Evolutionary conservation across 2,113 vertebrate species (phyloP).

Genomic region (Notiomystis cincta): DNA sequence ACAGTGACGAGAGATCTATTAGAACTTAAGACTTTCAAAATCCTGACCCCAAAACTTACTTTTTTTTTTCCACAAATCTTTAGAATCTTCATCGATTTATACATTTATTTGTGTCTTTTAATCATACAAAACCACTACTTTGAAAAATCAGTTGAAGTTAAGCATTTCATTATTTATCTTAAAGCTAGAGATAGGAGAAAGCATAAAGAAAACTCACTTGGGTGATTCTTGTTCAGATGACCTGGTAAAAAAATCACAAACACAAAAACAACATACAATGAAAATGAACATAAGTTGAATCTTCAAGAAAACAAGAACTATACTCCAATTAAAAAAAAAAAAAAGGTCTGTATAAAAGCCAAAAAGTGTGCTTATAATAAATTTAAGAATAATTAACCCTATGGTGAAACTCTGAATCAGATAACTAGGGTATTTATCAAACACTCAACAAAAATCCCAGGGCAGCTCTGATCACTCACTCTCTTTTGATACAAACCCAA

Average conservation of each 20-base stretch:
- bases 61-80: background rate
- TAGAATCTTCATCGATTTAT: background rate
- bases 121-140: background rate
- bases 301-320: background rate
- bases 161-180: background rate
- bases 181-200: background rate
- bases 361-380: background rate
- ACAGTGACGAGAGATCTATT: background rate
- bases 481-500: background rate
- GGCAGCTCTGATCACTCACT: background rate
- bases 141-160: background rate
- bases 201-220: constrained; percentile 56
- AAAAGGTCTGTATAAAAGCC: background rate
- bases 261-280: background rate
- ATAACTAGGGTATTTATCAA: background rate
- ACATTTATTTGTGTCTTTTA: background rate
- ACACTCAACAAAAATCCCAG: background rate
- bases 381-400: background rate
- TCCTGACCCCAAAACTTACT: background rate
- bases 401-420: background rate
- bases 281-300: background rate
- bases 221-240: constrained; percentile 67
- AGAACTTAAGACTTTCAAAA: background rate
- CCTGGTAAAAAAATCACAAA: background rate
- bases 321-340: background rate